Evolutionary conservation across 1,140 invertebrate species (phyloP), one percentile per base, ranked within the genome.

Genomic region (Meloidogyne floridensis): DNA sequence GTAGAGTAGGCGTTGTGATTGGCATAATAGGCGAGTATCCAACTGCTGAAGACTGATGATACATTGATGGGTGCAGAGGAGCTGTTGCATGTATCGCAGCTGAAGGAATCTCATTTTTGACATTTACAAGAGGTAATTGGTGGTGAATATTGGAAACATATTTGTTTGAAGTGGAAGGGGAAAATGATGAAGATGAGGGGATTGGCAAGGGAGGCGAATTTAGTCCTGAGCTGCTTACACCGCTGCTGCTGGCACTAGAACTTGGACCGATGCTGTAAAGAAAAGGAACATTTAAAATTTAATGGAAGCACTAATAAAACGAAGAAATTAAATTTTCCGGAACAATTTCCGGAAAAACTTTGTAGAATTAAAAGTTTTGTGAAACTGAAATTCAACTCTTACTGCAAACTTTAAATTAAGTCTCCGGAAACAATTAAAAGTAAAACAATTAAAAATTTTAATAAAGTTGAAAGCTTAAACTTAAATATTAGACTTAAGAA

Each of bases 21-120:
- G 80, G 80, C 73, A 81, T 75, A 15, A 71, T 78, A 53, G 59
- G 74, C 8, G 75, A 43, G 75, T 69, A 80, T n/a, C 65, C 65
- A 13, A 79, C 65, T 47, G 77, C 77, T 0, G 77, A 20, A 53
- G 72, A 54, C 15, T 79, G 77, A 10, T 79, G 77, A 72, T 79
- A 79, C 15, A 79, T 20, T 2, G 77, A 69, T 43, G 20, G 77
- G 4, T 4, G 20, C 77, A 51, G 18, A 51, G 77, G 59, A 71
- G 10, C 10, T 72, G 75, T 6, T 11, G 76, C 20, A 15, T 65
- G 76, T 51, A 18, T 53, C 47, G 76, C 5, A 53, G 75, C 32
- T n/a, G n/a, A 42, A 10, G 20, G 11, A 47, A 51, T 18, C 8
- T 32, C 13, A 42, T 79, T 79, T 47, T 79, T 72, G 10, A 15